Percentiles rank a stretch among this genome's conserved stretches.
phyloP scores from a whole-genome alignment of 2,113 vertebrate genomes.

The Cyprinodon tularosa region DNA sequence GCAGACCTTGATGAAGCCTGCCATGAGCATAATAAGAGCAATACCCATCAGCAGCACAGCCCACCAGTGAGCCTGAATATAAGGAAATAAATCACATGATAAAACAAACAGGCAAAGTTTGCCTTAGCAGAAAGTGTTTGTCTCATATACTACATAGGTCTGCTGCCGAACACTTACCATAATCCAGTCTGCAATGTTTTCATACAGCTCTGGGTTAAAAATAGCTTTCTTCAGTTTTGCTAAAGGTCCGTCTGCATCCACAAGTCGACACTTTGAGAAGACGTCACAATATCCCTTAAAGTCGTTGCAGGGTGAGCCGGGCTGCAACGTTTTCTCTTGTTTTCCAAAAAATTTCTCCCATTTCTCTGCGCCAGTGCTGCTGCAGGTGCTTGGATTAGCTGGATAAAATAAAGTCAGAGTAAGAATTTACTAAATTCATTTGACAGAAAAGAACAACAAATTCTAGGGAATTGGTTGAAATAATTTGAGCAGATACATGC shows the following conservation, averaged over 20 bases:
- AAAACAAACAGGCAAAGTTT: neutral
- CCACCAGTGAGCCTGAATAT: slow-evolving; percentile 94
- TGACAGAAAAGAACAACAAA: neutral
- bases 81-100: slow-evolving; percentile 1
- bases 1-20: slow-evolving; percentile 98
- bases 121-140: neutral
- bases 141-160: neutral
- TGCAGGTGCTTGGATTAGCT: slow-evolving; percentile 86
- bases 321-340: slow-evolving; percentile 88
- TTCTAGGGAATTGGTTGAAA: neutral
- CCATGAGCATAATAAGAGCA: slow-evolving; percentile 97
- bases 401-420: slow-evolving; percentile 35
- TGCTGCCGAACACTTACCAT: slow-evolving; percentile 83
- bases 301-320: slow-evolving; percentile 96
- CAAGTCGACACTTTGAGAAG: slow-evolving; percentile 93
- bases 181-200: slow-evolving; percentile 97
- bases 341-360: slow-evolving; percentile 82
- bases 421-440: neutral
- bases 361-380: slow-evolving; percentile 86
- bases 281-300: slow-evolving; percentile 98
- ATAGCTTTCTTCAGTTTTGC: slow-evolving; percentile 97
- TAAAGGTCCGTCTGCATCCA: slow-evolving; percentile 95
- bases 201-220: slow-evolving; percentile 94
- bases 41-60: slow-evolving; percentile 97
- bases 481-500: neutral